Evolutionary conservation across 2,888 invertebrate genomes (phyloP).

Genomic region (Macrosiphum euphorbiae): DNA sequence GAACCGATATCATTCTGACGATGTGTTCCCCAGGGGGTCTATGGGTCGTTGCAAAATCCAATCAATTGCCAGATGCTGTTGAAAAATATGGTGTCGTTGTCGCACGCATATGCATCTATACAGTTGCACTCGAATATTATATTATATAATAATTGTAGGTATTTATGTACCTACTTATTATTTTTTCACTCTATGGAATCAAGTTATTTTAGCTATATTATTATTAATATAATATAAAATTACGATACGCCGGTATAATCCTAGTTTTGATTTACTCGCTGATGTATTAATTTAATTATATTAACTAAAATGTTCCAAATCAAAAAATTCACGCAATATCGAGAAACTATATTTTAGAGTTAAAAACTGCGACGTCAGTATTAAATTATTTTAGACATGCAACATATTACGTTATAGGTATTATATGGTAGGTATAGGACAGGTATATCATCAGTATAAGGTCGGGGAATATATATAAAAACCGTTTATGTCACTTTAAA

Average conservation of each 20-base stretch:
- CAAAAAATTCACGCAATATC: not conserved
- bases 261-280: not conserved
- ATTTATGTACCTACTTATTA: not conserved
- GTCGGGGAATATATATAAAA: not conserved
- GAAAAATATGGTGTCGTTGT: slow-evolving; percentile 43
- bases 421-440: not conserved
- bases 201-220: not conserved
- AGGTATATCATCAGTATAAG: not conserved
- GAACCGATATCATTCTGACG: not conserved
- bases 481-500: not conserved
- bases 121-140: not conserved
- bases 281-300: not conserved
- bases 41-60: slow-evolving; percentile 10
- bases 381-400: not conserved
- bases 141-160: not conserved
- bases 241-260: not conserved
- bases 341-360: not conserved
- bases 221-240: not conserved
- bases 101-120: not conserved
- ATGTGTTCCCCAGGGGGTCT: not conserved
- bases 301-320: not conserved
- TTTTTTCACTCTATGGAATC: not conserved
- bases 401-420: not conserved
- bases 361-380: not conserved
- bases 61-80: slow-evolving; percentile 46